These are phyloP conservation scores for Falcunculus frontatus DNA, from an alignment of 2,113 vertebrate genomes.

Conservation along the genomic window DNA sequence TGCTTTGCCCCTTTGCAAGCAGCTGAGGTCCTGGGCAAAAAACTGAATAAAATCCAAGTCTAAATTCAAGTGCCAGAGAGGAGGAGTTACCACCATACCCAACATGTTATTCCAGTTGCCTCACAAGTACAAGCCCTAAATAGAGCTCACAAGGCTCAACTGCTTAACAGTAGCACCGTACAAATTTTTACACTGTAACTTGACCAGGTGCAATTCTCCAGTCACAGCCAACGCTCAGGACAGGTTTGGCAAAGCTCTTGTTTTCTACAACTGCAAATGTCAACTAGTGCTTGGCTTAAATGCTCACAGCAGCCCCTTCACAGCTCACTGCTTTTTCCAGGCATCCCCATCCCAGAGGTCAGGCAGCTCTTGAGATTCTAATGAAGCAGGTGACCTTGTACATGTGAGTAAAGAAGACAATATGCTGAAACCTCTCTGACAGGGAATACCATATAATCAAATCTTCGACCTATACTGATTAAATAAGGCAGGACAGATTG, in stretches of 20 bases:
- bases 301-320: not conserved
- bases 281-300: not conserved
- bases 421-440: not conserved
- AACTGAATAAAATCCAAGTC: not conserved
- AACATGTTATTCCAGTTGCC: not conserved
- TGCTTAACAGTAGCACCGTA: constrained; percentile 13
- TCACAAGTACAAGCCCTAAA: not conserved
- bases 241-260: not conserved
- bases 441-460: not conserved
- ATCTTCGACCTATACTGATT: not conserved
- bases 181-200: constrained; percentile 24
- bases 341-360: not conserved
- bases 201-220: not conserved
- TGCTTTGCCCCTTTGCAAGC: not conserved
- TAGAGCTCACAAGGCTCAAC: not conserved
- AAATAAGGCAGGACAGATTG: not conserved
- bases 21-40: not conserved
- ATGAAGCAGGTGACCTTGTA: not conserved
- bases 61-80: not conserved
- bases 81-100: not conserved
- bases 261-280: not conserved
- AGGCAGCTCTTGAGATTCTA: not conserved
- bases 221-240: not conserved
- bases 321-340: not conserved
- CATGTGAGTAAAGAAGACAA: not conserved